A percentile compares a stretch with the other conserved stretches of the same genome.
Evolutionary conservation across 2,888 invertebrate genomes (phyloP).

Genomic region (Stratiomys singularior): DNA sequence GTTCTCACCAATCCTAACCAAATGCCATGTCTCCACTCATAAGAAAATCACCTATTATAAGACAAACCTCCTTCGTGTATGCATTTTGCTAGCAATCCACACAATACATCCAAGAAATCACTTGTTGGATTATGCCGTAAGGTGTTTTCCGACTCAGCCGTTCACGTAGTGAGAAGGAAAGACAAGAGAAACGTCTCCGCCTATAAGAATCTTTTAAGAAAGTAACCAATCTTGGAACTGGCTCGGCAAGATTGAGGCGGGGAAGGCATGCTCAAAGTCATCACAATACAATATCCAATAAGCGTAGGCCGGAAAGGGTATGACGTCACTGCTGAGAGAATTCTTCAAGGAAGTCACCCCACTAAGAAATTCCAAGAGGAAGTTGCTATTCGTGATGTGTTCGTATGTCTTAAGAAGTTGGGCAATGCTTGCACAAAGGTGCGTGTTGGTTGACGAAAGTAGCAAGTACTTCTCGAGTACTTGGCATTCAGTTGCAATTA

Average conservation of each 20-base stretch:
- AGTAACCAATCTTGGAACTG: not conserved
- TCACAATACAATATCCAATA: conserved; percentile 39
- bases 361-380: conserved; percentile 19
- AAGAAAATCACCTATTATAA: too few species aligned
- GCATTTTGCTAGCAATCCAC: not conserved
- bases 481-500: not conserved
- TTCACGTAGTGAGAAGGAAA: not conserved
- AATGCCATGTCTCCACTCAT: too few species aligned
- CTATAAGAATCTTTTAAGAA: conserved; percentile 47
- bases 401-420: conserved; percentile 33
- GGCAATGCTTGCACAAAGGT: not conserved
- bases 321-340: conserved; percentile 28
- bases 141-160: not conserved
- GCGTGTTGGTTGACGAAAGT: not conserved
- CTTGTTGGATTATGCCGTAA: conserved; percentile 28
- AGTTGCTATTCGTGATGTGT: not conserved
- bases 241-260: conserved; percentile 9
- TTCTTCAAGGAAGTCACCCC: conserved; percentile 27
- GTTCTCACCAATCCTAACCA: too few species aligned
- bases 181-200: conserved; percentile 25
- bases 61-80: too few species aligned
- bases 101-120: conserved; percentile 10
- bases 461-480: not conserved
- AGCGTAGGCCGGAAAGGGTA: conserved; percentile 9
- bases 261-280: conserved; percentile 35